These are phyloP conservation scores for Cryptophagus acutangulus DNA, from an alignment of 2,888 invertebrate species.

Conservation along the genomic window DNA sequence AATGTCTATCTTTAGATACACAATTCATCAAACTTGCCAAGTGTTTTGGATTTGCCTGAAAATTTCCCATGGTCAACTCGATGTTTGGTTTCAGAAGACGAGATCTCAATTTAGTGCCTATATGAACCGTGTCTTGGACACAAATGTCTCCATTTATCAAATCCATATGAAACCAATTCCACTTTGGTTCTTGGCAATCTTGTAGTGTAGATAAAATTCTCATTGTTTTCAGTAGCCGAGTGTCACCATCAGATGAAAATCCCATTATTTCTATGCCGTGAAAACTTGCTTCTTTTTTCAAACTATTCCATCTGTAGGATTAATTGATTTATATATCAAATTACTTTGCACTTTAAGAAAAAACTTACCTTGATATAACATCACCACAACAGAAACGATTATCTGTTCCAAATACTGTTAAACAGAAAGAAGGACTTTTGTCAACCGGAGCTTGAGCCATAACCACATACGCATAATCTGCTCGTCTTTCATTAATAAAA, in stretches of 20 bases:
- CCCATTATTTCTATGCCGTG: background rate
- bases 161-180: background rate
- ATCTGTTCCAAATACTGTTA: too few relatives aligned
- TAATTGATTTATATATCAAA: too few relatives aligned
- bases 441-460: too few relatives aligned
- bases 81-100: background rate
- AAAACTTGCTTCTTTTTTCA: background rate
- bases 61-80: slow-evolving; percentile 9
- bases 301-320: background rate
- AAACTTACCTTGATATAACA: too few relatives aligned
- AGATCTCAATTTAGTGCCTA: background rate
- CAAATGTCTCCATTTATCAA: background rate
- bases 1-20: slow-evolving; percentile 14
- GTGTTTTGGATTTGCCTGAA: slow-evolving; percentile 8
- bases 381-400: too few relatives aligned
- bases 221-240: background rate
- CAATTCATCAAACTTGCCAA: slow-evolving; percentile 4
- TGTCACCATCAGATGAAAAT: background rate
- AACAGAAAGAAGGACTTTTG: too few relatives aligned
- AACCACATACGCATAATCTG: too few relatives aligned
- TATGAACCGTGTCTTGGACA: background rate
- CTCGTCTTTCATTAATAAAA: too few relatives aligned
- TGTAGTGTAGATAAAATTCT: background rate
- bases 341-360: too few relatives aligned
- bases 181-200: background rate